These are phyloP conservation scores for Saturnia japonica DNA, from an alignment of 2,888 invertebrate species.

Conservation along the genomic window DNA sequence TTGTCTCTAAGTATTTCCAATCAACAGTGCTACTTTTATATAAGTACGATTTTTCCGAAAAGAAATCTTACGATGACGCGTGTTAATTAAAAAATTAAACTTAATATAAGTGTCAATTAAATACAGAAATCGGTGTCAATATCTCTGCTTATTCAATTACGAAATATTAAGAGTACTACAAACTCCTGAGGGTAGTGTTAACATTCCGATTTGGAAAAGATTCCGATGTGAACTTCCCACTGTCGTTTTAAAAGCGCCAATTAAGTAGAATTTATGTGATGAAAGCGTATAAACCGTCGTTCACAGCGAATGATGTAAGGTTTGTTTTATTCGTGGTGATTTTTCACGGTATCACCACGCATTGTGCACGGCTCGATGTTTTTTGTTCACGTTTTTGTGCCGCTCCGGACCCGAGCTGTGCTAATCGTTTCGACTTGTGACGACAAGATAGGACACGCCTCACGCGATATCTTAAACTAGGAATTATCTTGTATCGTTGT, in stretches of 20 bases:
- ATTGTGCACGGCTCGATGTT: constrained; percentile 53
- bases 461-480: constrained; percentile 36
- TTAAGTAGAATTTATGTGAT: constrained; percentile 21
- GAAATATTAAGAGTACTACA: not conserved
- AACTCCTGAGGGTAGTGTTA: not conserved
- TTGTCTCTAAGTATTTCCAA: not conserved
- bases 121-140: not conserved
- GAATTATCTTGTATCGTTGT: constrained; percentile 27
- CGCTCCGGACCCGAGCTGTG: constrained; percentile 31
- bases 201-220: not conserved
- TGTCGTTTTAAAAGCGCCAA: constrained; percentile 14
- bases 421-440: constrained; percentile 64
- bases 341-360: constrained; percentile 62
- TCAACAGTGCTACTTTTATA: not conserved
- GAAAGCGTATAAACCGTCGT: constrained; percentile 23
- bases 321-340: constrained; percentile 65
- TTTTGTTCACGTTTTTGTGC: constrained; percentile 46
- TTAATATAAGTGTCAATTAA: not conserved
- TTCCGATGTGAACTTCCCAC: constrained; percentile 13
- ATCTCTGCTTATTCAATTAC: not conserved
- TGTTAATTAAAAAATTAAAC: not conserved
- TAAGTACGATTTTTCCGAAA: too few species aligned
- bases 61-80: not conserved
- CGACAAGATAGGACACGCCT: constrained; percentile 69
- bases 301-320: constrained; percentile 41